These are phyloP conservation scores for Scaeva pyrastri DNA, from an alignment of 2,888 invertebrate species.

Conservation along the genomic window DNA sequence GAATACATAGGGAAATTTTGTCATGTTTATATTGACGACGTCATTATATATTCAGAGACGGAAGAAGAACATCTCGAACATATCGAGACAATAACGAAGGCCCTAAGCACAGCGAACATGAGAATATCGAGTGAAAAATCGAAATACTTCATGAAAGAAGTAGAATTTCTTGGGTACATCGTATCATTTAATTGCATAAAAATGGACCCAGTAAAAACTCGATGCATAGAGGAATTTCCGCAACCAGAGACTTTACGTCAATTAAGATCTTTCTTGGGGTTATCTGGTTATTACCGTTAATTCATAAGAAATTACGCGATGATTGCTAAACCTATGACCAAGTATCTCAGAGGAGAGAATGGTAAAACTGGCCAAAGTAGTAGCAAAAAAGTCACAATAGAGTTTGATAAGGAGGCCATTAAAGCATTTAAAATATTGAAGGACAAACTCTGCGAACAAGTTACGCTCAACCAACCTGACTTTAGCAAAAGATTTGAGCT, in stretches of 20 bases:
- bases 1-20: slow-evolving; percentile 24
- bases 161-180: slow-evolving; percentile 25
- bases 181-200: slow-evolving; percentile 14
- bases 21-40: slow-evolving; percentile 31
- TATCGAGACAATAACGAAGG: slow-evolving; percentile 14
- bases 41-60: slow-evolving; percentile 35
- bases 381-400: slow-evolving; percentile 20
- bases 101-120: slow-evolving; percentile 31
- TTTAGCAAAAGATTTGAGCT: too few species aligned
- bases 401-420: slow-evolving; percentile 1
- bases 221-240: slow-evolving; percentile 24
- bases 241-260: slow-evolving; percentile 12
- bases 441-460: slow-evolving; percentile 27
- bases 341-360: slow-evolving; percentile 19
- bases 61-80: slow-evolving; percentile 32
- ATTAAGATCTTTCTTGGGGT: slow-evolving; percentile 36
- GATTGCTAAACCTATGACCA: slow-evolving; percentile 18
- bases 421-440: slow-evolving; percentile 13
- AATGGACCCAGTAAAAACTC: slow-evolving; percentile 10
- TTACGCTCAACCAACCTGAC: slow-evolving; percentile 77
- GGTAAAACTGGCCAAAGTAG: slow-evolving; percentile 25
- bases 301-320: slow-evolving; percentile 47
- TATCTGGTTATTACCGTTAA: slow-evolving; percentile 44
- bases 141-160: slow-evolving; percentile 27
- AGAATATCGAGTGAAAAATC: slow-evolving; percentile 40